Evolutionary conservation across 2,113 vertebrate genomes (phyloP).

Genomic region (Montifringilla adamsi): DNA sequence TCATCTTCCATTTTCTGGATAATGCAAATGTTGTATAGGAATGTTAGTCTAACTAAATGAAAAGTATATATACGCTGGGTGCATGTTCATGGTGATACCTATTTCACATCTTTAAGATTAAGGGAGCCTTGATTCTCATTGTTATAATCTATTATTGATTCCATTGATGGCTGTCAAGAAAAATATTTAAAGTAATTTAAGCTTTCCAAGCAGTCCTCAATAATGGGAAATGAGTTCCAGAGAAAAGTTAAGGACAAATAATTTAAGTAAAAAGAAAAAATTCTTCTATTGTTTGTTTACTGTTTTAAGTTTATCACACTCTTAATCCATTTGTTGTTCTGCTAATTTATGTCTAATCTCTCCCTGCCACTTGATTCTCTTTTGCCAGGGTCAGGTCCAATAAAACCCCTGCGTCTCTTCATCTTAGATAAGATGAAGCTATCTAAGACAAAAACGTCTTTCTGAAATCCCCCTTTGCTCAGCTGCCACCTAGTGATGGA

Average conservation of each 20-base stretch:
- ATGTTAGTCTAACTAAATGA: not conserved
- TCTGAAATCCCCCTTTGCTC: not conserved
- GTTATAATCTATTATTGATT: not conserved
- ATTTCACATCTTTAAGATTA: not conserved
- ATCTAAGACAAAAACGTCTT: not conserved
- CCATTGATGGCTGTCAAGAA: not conserved
- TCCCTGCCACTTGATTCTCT: not conserved
- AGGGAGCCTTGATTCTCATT: not conserved
- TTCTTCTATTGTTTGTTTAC: not conserved
- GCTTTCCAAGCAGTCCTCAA: not conserved
- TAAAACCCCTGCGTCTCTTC: not conserved
- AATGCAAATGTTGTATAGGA: not conserved
- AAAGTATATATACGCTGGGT: not conserved
- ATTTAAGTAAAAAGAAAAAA: not conserved
- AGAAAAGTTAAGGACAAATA: not conserved
- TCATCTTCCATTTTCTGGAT: not conserved
- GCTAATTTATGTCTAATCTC: not conserved
- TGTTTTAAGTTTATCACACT: not conserved
- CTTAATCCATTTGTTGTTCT: not conserved
- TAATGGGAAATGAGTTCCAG: not conserved
- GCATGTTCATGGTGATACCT: not conserved
- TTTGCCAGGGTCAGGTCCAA: not conserved
- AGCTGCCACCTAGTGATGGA: not conserved
- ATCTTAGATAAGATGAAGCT: not conserved
- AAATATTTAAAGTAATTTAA: not conserved